Evolutionary conservation across 1,140 invertebrate genomes (phyloP).

Genomic region (Neodiprion virginianus): DNA sequence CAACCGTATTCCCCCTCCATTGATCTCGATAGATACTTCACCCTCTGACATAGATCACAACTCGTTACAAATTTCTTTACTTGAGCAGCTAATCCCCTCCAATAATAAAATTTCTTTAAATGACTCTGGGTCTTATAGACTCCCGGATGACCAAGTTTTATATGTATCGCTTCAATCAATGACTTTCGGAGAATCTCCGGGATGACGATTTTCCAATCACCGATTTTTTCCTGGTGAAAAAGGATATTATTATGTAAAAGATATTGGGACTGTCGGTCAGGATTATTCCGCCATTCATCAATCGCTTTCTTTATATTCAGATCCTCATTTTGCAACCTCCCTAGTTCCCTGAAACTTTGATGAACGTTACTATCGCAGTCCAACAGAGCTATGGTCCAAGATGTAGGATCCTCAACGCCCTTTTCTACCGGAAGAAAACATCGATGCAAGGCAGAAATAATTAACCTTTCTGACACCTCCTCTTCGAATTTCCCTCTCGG

Average conservation of each 20-base stretch:
- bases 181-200: not conserved
- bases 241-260: not conserved
- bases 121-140: slow-evolving; percentile 23
- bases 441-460: no score
- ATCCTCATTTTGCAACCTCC: no score
- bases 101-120: slow-evolving; percentile 24
- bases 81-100: slow-evolving; percentile 15
- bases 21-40: slow-evolving; percentile 21
- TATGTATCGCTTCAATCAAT: slow-evolving; percentile 13
- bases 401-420: no score
- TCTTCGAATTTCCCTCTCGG: not conserved
- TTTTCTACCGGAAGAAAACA: no score
- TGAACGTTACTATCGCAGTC: no score
- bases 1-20: slow-evolving; percentile 20
- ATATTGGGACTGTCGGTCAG: not conserved
- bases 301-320: no score
- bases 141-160: slow-evolving; percentile 24
- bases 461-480: not conserved
- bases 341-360: no score
- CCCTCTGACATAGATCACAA: slow-evolving; percentile 30
- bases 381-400: no score
- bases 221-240: not conserved
- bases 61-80: not conserved
- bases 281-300: not conserved
- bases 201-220: not conserved